These are phyloP conservation scores for Caradrina clavipalpis DNA, from an alignment of 2,888 invertebrate species.

Conservation along the genomic window DNA sequence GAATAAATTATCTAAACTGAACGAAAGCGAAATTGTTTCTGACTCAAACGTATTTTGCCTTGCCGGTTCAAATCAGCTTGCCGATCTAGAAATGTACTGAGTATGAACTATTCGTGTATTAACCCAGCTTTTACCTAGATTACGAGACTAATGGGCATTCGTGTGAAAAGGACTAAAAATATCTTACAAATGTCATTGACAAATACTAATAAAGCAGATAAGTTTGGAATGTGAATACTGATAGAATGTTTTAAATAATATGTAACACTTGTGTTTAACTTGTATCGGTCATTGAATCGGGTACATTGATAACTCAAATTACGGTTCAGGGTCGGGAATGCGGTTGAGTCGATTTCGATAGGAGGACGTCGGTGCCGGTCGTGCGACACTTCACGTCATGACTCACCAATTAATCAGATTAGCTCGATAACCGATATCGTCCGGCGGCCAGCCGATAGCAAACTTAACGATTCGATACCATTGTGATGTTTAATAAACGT, in stretches of 20 bases:
- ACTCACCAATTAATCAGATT: constrained; percentile 87
- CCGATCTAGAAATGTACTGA: constrained; percentile 19
- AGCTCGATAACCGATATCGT: constrained; percentile 81
- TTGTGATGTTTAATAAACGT: constrained; percentile 57
- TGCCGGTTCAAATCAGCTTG: constrained; percentile 4
- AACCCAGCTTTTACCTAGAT: not conserved
- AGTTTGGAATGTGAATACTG: no score
- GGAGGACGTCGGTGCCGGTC: constrained; percentile 65
- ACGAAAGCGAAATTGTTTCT: constrained; percentile 15
- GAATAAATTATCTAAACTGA: constrained; percentile 51
- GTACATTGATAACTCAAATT: constrained; percentile 62
- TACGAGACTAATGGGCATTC: not conserved
- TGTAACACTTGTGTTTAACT: constrained; percentile 20
- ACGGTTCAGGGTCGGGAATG: constrained; percentile 73
- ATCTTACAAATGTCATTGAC: not conserved
- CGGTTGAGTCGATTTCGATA: constrained; percentile 67
- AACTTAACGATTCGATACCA: constrained; percentile 62
- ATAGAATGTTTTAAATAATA: constrained; percentile 1
- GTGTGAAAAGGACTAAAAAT: not conserved
- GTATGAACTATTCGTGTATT: constrained; percentile 6
- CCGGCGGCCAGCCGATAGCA: constrained; percentile 68
- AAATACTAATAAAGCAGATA: no score
- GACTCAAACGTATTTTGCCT: constrained; percentile 10
- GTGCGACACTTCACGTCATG: constrained; percentile 72
- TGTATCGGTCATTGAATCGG: constrained; percentile 59